Evolutionary conservation across 2,888 invertebrate genomes (phyloP), one percentile per base, ranked within the genome.

Genomic region (Eustalomyia histrio): DNA sequence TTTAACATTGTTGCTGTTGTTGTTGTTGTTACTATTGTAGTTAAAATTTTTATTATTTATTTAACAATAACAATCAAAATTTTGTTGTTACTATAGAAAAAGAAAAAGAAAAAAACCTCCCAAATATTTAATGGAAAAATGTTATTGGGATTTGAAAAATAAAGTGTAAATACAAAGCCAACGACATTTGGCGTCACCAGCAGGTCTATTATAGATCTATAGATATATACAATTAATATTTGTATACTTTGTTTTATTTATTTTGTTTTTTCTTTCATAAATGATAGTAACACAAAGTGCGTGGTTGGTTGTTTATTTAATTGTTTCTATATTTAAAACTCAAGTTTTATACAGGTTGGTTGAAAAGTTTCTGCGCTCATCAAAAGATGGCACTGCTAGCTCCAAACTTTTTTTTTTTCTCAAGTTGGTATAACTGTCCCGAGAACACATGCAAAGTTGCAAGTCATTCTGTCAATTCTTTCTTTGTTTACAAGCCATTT

Each of bases 171-270:
- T 78, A 71, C 71, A 29, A 81, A 65, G 78, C 74, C 74, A 81
- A 71, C 78, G 81, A 78, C 74, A 71, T 75, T 81, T 81, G 69
- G 65, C 69, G 74, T 78, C 78, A 68, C 14, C 39, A 67, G 43
- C 43, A 47, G 14, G 14, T 47, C n/a, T 47, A n/a, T n/a, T n/a
- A 47, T 47, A 47, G 43, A 39, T 39, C 39, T 12, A 39, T 47
- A 47, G 43, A 47, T 47, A n/a, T n/a, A n/a, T n/a, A n/a, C n/a
- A 47, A n/a, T n/a, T 16, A 47, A 47, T 47, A 47, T 47, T 47
- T 47, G n/a, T 47, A 47, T n/a, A n/a, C n/a, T n/a, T n/a, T n/a
- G n/a, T n/a, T n/a, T n/a, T n/a, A n/a, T n/a, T n/a, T n/a, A 1
- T 43, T 43, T 14, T 43, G 2, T 43, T 12, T 57, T 57, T 24